Evolutionary conservation across 2,888 invertebrate genomes (phyloP), one percentile per base, ranked within the genome.

Genomic region (Chorisops tibialis): DNA sequence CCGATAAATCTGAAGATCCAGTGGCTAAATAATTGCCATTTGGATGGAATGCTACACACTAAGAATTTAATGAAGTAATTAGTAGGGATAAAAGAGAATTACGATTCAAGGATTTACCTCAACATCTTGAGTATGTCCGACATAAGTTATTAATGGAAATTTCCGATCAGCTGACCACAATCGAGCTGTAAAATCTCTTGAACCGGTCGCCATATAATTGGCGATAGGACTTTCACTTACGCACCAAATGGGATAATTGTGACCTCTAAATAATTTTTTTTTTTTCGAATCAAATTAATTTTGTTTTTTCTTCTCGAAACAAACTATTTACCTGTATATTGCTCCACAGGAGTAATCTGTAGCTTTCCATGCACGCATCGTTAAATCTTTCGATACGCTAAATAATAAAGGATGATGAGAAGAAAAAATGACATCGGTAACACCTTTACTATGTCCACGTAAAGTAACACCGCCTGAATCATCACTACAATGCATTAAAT

Each of bases 171-270:
- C 74, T 67, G 74, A 86, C 95, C 96, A 96, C 70, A 96, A 78
- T 43, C 95, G 84, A 37, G 95, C 87, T 59, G 88, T 90, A 74
- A 88, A 87, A 79, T 96, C 96, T 43, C 88, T 86, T 11, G 95
- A 92, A 14, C 94, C 96, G 0, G 93, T 91, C 14, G 92, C 94
- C 64, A 95, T 74, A 76, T 96, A 96, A 69, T 87, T 85, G 65
- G 89, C 88, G 74, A 72, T 82, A 68, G 74, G 83, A 80, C 82
- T 89, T 71, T 85, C 82, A 72, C 89, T 89, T 74, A 95, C 81
- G 74, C 91, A 91, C 91, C 95, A 96, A 67, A 96, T 87, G 1
- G 95, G 91, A 72, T 91, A 90, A 72, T 86, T 87, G 77, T 96
- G 96, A 30, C 95, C 96, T 70, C 87, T 83, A 63, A n/a, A n/a